These are phyloP conservation scores for Scarus forsteni DNA, from an alignment of 2,797 vertebrate genomes.

Conservation along the genomic window DNA sequence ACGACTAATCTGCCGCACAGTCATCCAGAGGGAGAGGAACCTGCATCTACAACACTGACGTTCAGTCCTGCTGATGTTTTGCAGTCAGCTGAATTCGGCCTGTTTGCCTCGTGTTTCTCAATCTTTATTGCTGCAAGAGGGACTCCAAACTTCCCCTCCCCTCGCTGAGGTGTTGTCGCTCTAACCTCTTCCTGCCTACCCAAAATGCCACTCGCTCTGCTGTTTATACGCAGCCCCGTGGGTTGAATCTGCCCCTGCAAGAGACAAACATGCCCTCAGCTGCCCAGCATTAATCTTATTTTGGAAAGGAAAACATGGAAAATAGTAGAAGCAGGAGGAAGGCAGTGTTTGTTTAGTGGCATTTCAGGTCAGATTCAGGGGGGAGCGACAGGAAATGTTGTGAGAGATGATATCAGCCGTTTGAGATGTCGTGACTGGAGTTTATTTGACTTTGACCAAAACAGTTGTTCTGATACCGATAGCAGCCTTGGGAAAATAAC, in stretches of 20 bases:
- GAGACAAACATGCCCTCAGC: slow-evolving; percentile 13
- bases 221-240: slow-evolving; percentile 29
- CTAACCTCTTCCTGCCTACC: slow-evolving; percentile 72
- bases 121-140: slow-evolving; percentile 37
- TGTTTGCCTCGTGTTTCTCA: slow-evolving; percentile 34
- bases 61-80: slow-evolving; percentile 6
- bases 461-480: neutral
- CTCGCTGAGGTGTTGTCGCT: slow-evolving; percentile 41
- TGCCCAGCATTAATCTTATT: neutral
- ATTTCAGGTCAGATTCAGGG: slow-evolving; percentile 2
- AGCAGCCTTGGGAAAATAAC: neutral
- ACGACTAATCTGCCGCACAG: slow-evolving; percentile 22
- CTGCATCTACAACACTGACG: neutral
- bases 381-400: slow-evolving; percentile 32
- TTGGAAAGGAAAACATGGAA: slow-evolving; percentile 7
- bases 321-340: neutral
- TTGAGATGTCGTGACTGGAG: slow-evolving; percentile 2
- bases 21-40: neutral
- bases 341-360: neutral
- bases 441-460: neutral
- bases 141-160: slow-evolving; percentile 12
- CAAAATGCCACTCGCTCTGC: slow-evolving; percentile 55
- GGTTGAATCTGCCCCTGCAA: slow-evolving; percentile 14
- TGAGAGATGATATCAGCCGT: slow-evolving; percentile 28
- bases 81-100: slow-evolving; percentile 4